A percentile compares a stretch with the other conserved stretches of the same genome.
Evolutionary conservation across 2,113 vertebrate genomes (phyloP).

Genomic region (Steatornis caripensis): DNA sequence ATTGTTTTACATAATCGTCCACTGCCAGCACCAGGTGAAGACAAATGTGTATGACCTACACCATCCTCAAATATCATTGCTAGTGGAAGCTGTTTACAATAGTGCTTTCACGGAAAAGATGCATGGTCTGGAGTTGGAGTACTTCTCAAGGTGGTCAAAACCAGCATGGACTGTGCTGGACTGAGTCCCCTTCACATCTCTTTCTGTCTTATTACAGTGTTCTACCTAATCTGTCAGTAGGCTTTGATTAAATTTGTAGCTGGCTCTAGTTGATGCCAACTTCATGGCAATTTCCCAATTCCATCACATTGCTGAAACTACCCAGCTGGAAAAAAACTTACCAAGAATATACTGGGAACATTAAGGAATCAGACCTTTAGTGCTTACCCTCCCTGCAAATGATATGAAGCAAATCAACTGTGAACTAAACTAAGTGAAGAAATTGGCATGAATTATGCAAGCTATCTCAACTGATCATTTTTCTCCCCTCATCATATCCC

Average conservation of each 20-base stretch:
- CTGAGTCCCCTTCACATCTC: not conserved
- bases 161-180: too few species aligned
- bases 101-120: too few species aligned
- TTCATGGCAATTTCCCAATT: not conserved
- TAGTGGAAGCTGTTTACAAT: too few species aligned
- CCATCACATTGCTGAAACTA: not conserved
- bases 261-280: not conserved
- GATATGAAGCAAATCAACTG: not conserved
- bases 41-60: too few species aligned
- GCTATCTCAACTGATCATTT: not conserved
- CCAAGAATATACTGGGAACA: not conserved
- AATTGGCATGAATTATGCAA: not conserved
- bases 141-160: too few species aligned
- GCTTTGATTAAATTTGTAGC: not conserved
- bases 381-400: not conserved
- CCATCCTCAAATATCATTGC: too few species aligned
- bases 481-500: not conserved
- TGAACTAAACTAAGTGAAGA: conserved; percentile 14
- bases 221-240: not conserved
- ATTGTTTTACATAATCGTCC: too few species aligned
- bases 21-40: too few species aligned
- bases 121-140: too few species aligned
- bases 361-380: not conserved
- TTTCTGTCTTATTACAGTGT: not conserved
- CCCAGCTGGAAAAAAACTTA: not conserved